Evolutionary conservation across 2,888 invertebrate species (phyloP).

Genomic region (Stictocephala bisonia): DNA sequence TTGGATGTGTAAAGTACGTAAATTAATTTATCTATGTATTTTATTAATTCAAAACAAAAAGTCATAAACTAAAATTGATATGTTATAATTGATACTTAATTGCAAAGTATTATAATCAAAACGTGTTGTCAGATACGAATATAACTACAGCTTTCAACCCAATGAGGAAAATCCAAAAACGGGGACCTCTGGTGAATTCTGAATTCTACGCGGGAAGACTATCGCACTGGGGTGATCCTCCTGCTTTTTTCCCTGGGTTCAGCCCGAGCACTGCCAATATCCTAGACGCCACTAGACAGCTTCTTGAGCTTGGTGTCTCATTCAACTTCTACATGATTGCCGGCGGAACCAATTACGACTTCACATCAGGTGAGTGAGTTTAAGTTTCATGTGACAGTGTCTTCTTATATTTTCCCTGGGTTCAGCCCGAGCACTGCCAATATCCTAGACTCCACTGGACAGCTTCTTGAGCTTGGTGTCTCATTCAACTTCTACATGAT

Average conservation of each 20-base stretch:
- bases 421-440: too few species aligned
- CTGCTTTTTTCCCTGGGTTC: too few species aligned
- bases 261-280: slow-evolving; percentile 62
- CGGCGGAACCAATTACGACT: slow-evolving; percentile 89
- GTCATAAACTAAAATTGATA: slow-evolving; percentile 77
- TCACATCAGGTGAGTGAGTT: slow-evolving; percentile 67
- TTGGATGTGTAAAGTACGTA: too few species aligned
- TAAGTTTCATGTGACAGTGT: too few species aligned
- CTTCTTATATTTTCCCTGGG: too few species aligned
- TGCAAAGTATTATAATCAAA: slow-evolving; percentile 19
- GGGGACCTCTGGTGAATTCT: slow-evolving; percentile 89
- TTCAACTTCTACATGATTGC: slow-evolving; percentile 94
- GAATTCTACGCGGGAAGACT: slow-evolving; percentile 96
- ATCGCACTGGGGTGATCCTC: slow-evolving; percentile 88
- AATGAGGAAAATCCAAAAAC: slow-evolving; percentile 64
- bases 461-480: slow-evolving; percentile 69
- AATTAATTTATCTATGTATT: too few species aligned
- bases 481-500: slow-evolving; percentile 93
- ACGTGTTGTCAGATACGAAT: slow-evolving; percentile 16
- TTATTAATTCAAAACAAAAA: too few species aligned
- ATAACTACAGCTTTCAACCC: slow-evolving; percentile 53
- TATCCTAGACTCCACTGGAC: slow-evolving; percentile 68
- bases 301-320: slow-evolving; percentile 70
- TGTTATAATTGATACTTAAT: slow-evolving; percentile 66
- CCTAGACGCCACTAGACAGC: slow-evolving; percentile 68